phyloP scores from a whole-genome alignment of 2,888 invertebrate species.

The Phanerotoma sp. region DNA sequence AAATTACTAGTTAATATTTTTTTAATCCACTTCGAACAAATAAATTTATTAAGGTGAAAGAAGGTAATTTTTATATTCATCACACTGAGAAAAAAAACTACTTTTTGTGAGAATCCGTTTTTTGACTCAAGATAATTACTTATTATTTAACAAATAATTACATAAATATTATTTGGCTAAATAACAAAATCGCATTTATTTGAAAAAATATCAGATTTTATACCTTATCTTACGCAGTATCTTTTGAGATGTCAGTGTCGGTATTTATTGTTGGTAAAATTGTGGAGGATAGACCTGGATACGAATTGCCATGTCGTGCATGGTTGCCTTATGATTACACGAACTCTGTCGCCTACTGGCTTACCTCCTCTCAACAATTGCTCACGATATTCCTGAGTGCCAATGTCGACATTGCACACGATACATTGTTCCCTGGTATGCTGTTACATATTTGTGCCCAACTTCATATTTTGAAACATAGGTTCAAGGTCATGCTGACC shows the following conservation, averaged over 20 bases:
- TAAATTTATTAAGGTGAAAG: too few species aligned
- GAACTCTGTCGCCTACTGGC: background rate
- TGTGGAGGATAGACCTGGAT: background rate
- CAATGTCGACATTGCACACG: slow-evolving; percentile 25
- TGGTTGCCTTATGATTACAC: slow-evolving; percentile 3
- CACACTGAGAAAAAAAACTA: too few species aligned
- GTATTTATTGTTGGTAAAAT: background rate
- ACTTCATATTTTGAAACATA: slow-evolving; percentile 31
- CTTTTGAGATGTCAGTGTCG: background rate
- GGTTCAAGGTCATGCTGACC: slow-evolving; percentile 20
- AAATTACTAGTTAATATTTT: too few species aligned
- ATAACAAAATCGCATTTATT: too few species aligned
- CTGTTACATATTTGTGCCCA: slow-evolving; percentile 35
- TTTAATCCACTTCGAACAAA: too few species aligned
- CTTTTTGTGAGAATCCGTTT: too few species aligned
- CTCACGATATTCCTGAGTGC: background rate
- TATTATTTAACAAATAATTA: too few species aligned
- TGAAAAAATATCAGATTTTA: background rate
- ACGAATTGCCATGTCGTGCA: background rate
- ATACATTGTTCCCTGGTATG: slow-evolving; percentile 35
- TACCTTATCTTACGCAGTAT: background rate
- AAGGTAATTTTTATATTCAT: too few species aligned
- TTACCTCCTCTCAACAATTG: background rate
- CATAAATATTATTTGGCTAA: too few species aligned
- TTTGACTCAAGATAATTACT: too few species aligned